A percentile compares a stretch with the other conserved stretches of the same genome.
Evolutionary conservation across 2,113 vertebrate genomes (phyloP).

Genomic region (Choloepus hoffmanni): DNA sequence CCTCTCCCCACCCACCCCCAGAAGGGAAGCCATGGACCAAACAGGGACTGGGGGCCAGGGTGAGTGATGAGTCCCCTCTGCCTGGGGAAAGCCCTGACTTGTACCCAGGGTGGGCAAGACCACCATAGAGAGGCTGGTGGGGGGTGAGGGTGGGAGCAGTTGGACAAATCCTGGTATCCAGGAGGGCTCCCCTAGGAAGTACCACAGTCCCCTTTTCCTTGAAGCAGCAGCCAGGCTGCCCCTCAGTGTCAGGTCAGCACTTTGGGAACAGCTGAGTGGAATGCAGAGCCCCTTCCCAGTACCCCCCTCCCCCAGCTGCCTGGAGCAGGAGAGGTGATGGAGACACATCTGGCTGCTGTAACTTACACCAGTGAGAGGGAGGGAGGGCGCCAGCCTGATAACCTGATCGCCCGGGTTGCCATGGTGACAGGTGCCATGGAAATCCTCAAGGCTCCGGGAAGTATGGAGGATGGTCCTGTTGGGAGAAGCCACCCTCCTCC

Average conservation of each 20-base stretch:
- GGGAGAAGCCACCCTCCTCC: slow-evolving; percentile 23
- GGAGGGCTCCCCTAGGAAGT: background rate
- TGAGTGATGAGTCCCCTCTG: background rate
- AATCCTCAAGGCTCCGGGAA: background rate
- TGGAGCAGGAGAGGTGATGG: background rate
- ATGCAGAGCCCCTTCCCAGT: background rate
- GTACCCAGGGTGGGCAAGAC: background rate
- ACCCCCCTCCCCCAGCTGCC: background rate
- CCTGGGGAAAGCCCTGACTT: background rate
- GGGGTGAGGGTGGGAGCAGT: background rate
- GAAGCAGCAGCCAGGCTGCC: background rate
- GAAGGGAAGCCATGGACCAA: background rate
- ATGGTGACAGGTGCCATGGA: slow-evolving; percentile 51
- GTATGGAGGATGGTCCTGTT: background rate
- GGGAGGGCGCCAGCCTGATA: slow-evolving; percentile 24
- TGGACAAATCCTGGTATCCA: background rate
- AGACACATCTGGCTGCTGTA: slow-evolving; percentile 36
- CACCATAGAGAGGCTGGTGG: background rate
- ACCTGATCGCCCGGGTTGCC: slow-evolving; percentile 60
- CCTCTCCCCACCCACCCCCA: background rate
- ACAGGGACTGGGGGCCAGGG: background rate
- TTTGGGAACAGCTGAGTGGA: background rate
- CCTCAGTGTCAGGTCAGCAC: background rate
- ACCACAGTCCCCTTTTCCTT: background rate
- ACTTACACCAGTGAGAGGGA: background rate